Evolutionary conservation across 1,140 invertebrate genomes (phyloP).

Genomic region (Drosophila novamexicana): DNA sequence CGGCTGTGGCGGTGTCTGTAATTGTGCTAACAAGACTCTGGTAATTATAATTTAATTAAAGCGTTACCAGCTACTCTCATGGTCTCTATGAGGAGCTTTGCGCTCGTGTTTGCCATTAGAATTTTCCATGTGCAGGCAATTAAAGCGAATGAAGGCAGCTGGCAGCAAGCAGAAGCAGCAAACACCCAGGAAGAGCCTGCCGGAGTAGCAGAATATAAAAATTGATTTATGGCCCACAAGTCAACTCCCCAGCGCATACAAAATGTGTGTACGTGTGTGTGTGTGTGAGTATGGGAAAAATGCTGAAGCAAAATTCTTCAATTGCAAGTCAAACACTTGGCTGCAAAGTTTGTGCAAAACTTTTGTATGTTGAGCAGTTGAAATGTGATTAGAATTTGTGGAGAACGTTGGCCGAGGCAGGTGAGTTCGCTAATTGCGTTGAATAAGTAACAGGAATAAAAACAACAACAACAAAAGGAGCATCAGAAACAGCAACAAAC

Average conservation of each 20-base stretch:
- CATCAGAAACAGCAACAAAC: neutral
- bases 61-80: slow-evolving; percentile 15
- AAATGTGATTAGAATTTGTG: slow-evolving; percentile 61
- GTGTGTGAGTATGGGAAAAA: neutral
- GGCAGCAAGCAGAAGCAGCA: neutral
- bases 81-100: slow-evolving; percentile 6
- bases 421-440: slow-evolving; percentile 31
- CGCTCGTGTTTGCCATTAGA: slow-evolving; percentile 74
- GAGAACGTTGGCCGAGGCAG: neutral
- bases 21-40: slow-evolving; percentile 72
- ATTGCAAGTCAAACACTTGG: slow-evolving; percentile 71
- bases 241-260: slow-evolving; percentile 2
- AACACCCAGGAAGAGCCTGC: slow-evolving; percentile 3
- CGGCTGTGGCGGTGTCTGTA: slow-evolving; percentile 52
- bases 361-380: slow-evolving; percentile 22
- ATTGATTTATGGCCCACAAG: slow-evolving; percentile 62
- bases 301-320: slow-evolving; percentile 48
- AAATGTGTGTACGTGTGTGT: neutral
- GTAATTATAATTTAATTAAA: slow-evolving; percentile 82
- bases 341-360: slow-evolving; percentile 37
- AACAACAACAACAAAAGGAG: neutral
- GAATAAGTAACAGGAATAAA: slow-evolving; percentile 1
- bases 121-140: slow-evolving; percentile 62
- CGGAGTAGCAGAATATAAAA: slow-evolving; percentile 43
- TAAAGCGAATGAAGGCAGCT: slow-evolving; percentile 38